Evolutionary conservation across 2,888 invertebrate species (phyloP).

Genomic region (Hypomecis atomaria): DNA sequence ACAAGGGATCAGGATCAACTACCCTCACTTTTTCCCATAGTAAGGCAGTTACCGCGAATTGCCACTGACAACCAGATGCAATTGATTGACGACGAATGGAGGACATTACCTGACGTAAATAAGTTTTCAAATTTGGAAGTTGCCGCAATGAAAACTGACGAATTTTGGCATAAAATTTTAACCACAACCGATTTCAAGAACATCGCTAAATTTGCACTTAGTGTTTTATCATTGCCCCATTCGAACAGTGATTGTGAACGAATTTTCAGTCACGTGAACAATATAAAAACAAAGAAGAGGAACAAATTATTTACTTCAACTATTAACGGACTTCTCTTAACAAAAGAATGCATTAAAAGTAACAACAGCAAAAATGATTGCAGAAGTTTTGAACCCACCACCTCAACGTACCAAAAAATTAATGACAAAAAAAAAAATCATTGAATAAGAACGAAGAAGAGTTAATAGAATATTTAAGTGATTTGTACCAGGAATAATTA

Average conservation of each 20-base stretch:
- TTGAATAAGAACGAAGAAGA: background rate
- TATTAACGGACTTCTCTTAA: conserved; percentile 18
- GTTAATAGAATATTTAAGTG: background rate
- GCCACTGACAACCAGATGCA: no score
- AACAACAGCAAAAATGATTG: conserved; percentile 12
- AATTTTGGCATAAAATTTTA: conserved; percentile 25
- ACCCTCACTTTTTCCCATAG: conserved; percentile 9
- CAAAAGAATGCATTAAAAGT: conserved; percentile 12
- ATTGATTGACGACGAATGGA: background rate
- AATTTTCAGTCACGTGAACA: conserved; percentile 26
- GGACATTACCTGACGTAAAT: conserved; percentile 16
- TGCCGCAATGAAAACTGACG: conserved; percentile 18
- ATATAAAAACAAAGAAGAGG: conserved; percentile 23
- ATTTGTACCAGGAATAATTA: background rate
- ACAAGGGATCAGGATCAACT: conserved; percentile 7
- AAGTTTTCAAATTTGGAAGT: conserved; percentile 21
- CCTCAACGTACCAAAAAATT: conserved; percentile 12
- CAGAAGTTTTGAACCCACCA: conserved; percentile 11
- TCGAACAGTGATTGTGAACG: conserved; percentile 24
- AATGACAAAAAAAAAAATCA: background rate
- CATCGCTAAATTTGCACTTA: conserved; percentile 5
- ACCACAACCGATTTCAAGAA: conserved; percentile 1
- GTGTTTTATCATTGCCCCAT: conserved; percentile 25
- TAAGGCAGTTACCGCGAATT: conserved; percentile 7
- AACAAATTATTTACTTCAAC: conserved; percentile 25